phyloP scores from a whole-genome alignment of 2,797 vertebrate genomes.

The Graptemys geographica region DNA sequence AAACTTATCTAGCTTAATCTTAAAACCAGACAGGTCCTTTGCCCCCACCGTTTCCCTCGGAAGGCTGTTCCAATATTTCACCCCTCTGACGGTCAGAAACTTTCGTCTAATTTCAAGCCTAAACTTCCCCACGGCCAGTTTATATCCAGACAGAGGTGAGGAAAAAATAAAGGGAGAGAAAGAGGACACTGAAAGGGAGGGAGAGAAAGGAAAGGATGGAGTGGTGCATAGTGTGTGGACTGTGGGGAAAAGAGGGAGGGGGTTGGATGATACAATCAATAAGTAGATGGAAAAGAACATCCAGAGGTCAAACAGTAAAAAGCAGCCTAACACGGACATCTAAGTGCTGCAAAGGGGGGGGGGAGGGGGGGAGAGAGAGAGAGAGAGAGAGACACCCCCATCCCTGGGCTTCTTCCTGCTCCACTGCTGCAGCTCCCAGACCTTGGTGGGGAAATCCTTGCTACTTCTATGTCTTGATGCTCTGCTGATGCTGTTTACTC shows the following conservation, averaged over 20 bases:
- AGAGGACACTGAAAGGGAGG: background rate
- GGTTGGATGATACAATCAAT: background rate
- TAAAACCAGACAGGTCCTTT: too few relatives aligned
- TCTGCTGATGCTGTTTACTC: background rate
- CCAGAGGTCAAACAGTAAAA: background rate
- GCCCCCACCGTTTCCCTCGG: too few relatives aligned
- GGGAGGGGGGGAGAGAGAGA: background rate
- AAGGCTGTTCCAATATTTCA: too few relatives aligned
- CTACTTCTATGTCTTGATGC: background rate
- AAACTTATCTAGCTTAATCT: too few relatives aligned
- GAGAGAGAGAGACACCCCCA: background rate
- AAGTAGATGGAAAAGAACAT: background rate
- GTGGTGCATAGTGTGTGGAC: background rate
- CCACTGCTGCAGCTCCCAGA: conserved; percentile 10
- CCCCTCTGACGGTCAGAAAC: too few relatives aligned
- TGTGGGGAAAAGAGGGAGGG: background rate
- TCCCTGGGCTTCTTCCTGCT: background rate
- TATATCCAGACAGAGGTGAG: background rate
- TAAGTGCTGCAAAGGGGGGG: background rate
- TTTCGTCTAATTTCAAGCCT: too few relatives aligned
- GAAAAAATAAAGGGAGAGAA: too few relatives aligned
- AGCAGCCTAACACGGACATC: background rate
- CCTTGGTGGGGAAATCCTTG: fast-evolving
- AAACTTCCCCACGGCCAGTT: too few relatives aligned
- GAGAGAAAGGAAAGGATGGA: background rate